phyloP scores from a whole-genome alignment of 2,113 vertebrate genomes.

The Calyptomena viridis region DNA sequence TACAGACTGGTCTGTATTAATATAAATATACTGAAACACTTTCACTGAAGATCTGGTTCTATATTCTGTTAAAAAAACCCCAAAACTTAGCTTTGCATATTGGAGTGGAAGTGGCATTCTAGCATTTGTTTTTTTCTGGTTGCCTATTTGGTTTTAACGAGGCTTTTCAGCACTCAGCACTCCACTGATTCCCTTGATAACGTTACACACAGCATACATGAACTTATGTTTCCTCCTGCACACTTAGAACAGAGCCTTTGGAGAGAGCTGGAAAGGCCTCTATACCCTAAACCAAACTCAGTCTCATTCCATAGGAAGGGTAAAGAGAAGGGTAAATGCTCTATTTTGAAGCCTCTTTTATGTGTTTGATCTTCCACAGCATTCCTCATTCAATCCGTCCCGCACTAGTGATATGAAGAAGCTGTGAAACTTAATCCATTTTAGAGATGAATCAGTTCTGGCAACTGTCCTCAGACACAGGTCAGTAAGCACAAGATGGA shows the following conservation, averaged over 20 bases:
- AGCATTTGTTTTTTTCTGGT: not conserved
- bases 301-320: not conserved
- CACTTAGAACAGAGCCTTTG: not conserved
- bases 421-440: slow-evolving; percentile 19
- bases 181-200: not conserved
- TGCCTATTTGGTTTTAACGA: not conserved
- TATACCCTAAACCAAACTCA: not conserved
- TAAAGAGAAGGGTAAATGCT: not conserved
- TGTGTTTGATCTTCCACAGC: not conserved
- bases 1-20: not conserved
- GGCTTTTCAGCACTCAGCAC: not conserved
- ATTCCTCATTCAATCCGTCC: not conserved
- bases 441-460: not conserved
- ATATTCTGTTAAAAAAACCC: not conserved
- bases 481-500: not conserved
- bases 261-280: not conserved
- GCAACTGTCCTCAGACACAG: not conserved
- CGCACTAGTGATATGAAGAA: not conserved
- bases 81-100: not conserved
- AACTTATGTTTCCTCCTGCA: not conserved
- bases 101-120: not conserved
- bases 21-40: not conserved
- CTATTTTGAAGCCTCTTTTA: not conserved
- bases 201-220: not conserved
- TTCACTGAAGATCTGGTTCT: not conserved